Evolutionary conservation across 2,113 vertebrate species (phyloP).

Genomic region (Myrmecophaga tridactyla): DNA sequence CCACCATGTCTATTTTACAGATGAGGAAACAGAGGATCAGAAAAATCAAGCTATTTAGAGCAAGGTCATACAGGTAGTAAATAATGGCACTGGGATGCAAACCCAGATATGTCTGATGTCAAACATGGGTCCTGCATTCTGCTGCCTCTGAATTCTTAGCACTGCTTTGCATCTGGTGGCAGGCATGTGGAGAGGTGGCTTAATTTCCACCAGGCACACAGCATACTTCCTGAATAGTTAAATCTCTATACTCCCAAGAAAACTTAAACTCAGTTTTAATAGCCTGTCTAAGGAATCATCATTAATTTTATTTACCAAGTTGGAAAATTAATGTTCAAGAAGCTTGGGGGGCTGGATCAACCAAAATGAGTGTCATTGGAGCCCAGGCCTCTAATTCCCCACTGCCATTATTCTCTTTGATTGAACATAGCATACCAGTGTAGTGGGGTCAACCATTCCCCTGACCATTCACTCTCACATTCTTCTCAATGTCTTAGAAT

Average conservation of each 20-base stretch:
- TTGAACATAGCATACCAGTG: not conserved
- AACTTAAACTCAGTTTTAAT: not conserved
- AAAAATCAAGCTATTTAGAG: not conserved
- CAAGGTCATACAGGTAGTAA: not conserved
- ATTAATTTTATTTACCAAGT: not conserved
- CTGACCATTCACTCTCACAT: not conserved
- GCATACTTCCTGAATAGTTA: fast-evolving
- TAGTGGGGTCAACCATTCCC: not conserved
- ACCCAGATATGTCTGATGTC: not conserved
- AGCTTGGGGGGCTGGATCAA: not conserved
- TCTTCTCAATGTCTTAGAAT: not conserved
- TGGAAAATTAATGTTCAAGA: not conserved
- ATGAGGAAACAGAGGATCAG: not conserved
- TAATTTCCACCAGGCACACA: not conserved
- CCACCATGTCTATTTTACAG: not conserved
- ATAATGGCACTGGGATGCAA: not conserved
- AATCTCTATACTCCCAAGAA: not conserved
- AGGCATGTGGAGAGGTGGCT: not conserved
- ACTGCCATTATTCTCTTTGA: not conserved
- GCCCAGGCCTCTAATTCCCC: not conserved
- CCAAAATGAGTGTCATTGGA: not conserved
- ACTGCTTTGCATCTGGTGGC: not conserved
- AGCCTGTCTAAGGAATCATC: not conserved
- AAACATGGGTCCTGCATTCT: not conserved
- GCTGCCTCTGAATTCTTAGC: not conserved